These are phyloP conservation scores for Oreochromis grahami DNA, from an alignment of 2,797 vertebrate genomes.

Conservation along the genomic window DNA sequence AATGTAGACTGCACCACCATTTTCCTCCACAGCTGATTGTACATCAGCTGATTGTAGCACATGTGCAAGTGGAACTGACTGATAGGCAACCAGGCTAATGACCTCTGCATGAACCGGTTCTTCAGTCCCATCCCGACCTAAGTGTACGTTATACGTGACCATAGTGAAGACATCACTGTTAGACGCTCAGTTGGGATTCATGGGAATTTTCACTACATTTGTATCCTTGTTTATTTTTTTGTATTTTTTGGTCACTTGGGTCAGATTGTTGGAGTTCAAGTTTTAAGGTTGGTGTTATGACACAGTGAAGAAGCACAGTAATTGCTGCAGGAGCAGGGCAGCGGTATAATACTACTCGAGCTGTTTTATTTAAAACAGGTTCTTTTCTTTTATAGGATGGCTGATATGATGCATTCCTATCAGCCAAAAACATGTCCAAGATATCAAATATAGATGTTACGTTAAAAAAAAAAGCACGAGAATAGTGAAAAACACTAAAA, in stretches of 20 bases:
- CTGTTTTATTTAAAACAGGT: not conserved
- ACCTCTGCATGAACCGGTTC: not conserved
- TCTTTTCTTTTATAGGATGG: not conserved
- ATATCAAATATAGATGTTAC: accelerated
- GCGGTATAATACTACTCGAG: not conserved
- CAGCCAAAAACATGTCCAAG: not conserved
- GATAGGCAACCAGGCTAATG: not conserved
- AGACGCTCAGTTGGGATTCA: not conserved
- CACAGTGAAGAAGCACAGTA: not conserved
- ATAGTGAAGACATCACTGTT: not conserved
- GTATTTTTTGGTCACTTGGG: not conserved
- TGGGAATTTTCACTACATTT: not conserved
- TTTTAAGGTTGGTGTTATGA: not conserved
- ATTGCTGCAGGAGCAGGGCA: not conserved
- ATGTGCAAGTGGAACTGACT: accelerated
- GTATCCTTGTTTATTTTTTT: accelerated
- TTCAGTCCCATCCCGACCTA: not conserved
- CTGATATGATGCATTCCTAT: not conserved
- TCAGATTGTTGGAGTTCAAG: not conserved
- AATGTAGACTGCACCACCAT: not conserved
- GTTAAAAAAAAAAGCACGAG: accelerated
- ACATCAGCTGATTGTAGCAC: not conserved
- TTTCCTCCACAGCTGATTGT: not conserved
- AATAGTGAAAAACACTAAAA: not conserved
- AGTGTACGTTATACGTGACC: not conserved